Percentiles rank a stretch among this genome's conserved stretches.
Conservation (phyloP, 2,797 vertebrate genomes). For the Tragelaphus eurycerus region DNA sequence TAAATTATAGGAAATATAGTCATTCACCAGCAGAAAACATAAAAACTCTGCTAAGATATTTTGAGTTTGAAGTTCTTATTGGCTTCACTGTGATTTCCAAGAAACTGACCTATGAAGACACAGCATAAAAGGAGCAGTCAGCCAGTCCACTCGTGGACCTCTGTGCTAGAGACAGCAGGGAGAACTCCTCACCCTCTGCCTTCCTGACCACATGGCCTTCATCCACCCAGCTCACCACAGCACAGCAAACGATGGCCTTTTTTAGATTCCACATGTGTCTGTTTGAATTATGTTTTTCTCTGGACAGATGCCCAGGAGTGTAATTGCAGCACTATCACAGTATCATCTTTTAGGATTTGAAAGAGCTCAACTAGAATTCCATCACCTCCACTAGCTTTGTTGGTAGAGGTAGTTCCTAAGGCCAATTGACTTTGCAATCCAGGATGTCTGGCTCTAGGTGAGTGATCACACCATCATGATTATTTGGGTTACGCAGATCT, state of each 20-base stretch:
- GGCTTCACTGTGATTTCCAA: background rate
- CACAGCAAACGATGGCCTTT: fast-evolving
- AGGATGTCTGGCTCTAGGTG: background rate
- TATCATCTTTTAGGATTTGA: background rate
- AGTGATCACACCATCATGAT: background rate
- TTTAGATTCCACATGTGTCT: background rate
- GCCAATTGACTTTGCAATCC: background rate
- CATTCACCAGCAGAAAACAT: background rate
- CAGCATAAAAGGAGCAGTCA: fast-evolving
- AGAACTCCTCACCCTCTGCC: fast-evolving
- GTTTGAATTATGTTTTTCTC: background rate
- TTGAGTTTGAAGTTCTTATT: background rate
- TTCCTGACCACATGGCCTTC: background rate
- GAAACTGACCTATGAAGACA: background rate
- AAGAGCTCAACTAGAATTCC: background rate
- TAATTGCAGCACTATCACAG: background rate
- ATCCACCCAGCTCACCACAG: fast-evolving
- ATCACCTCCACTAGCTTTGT: background rate
- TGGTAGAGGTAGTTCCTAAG: background rate
- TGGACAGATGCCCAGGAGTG: background rate
- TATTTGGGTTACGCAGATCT: background rate
- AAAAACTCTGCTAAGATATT: background rate
- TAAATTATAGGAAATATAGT: background rate
- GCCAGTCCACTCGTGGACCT: fast-evolving
- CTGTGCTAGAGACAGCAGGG: too few relatives aligned